phyloP scores from a whole-genome alignment of 2,113 vertebrate species.

The Oophaga pumilio region DNA sequence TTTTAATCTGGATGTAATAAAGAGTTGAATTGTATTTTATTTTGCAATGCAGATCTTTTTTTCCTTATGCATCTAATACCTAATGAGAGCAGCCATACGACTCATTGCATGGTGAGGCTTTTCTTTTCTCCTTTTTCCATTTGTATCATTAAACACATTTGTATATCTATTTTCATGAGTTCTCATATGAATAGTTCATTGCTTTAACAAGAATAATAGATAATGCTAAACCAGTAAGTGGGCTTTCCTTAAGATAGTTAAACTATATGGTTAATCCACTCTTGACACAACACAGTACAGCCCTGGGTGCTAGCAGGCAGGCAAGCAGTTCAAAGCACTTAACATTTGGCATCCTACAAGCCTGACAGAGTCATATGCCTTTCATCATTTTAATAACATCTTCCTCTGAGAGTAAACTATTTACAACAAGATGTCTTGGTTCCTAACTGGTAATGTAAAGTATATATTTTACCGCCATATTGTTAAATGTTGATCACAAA shows the following conservation, averaged over 20 bases:
- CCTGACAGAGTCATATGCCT: constrained; percentile 36
- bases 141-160: neutral
- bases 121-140: no score
- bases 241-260: constrained; percentile 12
- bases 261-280: constrained; percentile 20
- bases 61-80: no score
- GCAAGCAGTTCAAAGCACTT: constrained; percentile 45
- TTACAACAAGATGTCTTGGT: constrained; percentile 8
- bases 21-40: no score
- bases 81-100: no score
- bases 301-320: constrained; percentile 38
- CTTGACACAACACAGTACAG: constrained; percentile 46
- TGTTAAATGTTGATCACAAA: neutral
- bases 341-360: constrained; percentile 42
- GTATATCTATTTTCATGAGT: neutral
- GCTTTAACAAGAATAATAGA: neutral
- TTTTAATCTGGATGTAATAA: no score
- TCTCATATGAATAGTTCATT: neutral
- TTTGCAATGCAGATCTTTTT: no score
- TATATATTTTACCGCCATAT: neutral
- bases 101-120: no score
- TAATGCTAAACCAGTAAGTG: constrained; percentile 32
- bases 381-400: constrained; percentile 49
- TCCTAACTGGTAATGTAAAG: constrained; percentile 3
- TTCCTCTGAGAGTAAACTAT: constrained; percentile 26